Base-by-base conservation (phyloP, 1,140 invertebrate species). In the Panonychus citri region DNA sequence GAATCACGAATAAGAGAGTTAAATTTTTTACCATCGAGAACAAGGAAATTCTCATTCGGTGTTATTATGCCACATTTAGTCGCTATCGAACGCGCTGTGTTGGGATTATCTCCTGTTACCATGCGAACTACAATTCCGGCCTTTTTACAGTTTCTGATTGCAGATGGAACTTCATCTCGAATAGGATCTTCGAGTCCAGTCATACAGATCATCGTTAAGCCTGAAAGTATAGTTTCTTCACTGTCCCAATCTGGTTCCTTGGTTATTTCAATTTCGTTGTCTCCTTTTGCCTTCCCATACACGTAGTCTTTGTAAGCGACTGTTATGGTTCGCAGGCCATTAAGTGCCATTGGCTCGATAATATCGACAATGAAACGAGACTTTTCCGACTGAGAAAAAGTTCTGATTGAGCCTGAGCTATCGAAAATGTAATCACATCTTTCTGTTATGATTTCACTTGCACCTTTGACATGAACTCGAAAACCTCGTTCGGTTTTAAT, bases 31-130 rank as follows among this genome's bases (percentile, higher is more conserved):
- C n/a, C n/a, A n/a, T n/a, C n/a, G n/a, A n/a, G n/a, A n/a, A n/a
- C n/a, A n/a, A n/a, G n/a, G n/a, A n/a, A n/a, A n/a, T n/a, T n/a
- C 73, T 99, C 94, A 58, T 93, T 83, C 69, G 99, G 94, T 54
- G 66, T 72, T 72, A 99, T 98, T 19, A 99, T 84, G 60, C 94
- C 95, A 73, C 98, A 99, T 68, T 94, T 81, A 66, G 94, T 79
- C 75, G 95, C 98, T 71, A 99, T 99, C 67, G 95, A 93, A 73
- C 98, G 94, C 73, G 95, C 95, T 42, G 95, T 99, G 56, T 90
- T 73, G 42, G 99, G 99, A 78, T 99, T 99, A 71, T 99, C 95
- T 68, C 95, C 95, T 73, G 95, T 99, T 73, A 99, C 99, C 69
- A 99, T 94, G 73, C 96, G 96, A 62, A 98, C 94, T 63, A 94